phyloP scores from a whole-genome alignment of 1,140 invertebrate genomes.

The Onthophagus taurus region DNA sequence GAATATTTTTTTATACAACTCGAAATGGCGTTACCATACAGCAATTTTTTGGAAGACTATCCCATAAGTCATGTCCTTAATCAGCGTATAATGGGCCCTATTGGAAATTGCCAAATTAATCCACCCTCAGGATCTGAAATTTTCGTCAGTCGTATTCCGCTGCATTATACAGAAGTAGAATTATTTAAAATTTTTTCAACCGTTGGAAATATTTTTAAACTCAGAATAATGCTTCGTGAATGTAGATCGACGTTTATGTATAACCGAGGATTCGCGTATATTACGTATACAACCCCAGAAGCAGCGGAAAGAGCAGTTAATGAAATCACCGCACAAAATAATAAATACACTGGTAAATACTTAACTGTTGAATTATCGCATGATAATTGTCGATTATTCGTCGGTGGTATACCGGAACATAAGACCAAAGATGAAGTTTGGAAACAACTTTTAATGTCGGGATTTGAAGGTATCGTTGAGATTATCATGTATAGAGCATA shows the following conservation, averaged over 20 bases:
- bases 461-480: not conserved
- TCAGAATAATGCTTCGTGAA: no score
- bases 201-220: conserved; percentile 1
- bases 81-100: no score
- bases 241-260: not conserved
- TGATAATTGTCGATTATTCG: conserved; percentile 2
- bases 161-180: not conserved
- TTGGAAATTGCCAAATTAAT: no score
- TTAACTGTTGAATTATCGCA: not conserved
- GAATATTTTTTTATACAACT: no score
- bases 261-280: not conserved
- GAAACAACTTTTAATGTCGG: not conserved
- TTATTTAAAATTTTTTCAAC: not conserved
- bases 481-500: conserved; percentile 8
- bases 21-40: no score
- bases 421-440: conserved; percentile 6
- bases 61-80: no score
- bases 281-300: not conserved
- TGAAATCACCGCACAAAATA: not conserved
- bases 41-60: no score
- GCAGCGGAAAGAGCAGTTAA: not conserved
- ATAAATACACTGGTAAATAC: not conserved
- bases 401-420: conserved; percentile 5
- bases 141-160: conserved; percentile 3
- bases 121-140: not conserved